These are phyloP conservation scores for Prunella himalayana DNA, from an alignment of 2,113 vertebrate species.

Conservation along the genomic window DNA sequence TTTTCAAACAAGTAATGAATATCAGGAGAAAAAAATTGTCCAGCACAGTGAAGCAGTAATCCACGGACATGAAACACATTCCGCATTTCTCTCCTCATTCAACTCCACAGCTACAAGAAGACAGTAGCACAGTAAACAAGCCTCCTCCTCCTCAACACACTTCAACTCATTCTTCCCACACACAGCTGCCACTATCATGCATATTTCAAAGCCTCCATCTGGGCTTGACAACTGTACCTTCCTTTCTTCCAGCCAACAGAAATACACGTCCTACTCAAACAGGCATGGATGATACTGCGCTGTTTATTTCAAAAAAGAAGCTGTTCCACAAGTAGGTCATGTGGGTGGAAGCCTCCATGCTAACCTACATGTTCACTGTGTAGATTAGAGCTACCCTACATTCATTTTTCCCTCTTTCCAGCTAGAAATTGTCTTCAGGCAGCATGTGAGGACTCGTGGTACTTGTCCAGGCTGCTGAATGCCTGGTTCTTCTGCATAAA, in stretches of 20 bases:
- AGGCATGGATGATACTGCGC: conserved; percentile 26
- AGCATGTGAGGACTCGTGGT: not conserved
- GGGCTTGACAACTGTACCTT: conserved; percentile 75
- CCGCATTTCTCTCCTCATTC: conserved; percentile 57
- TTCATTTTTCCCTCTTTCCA: not conserved
- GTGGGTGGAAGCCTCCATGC: conserved; percentile 15
- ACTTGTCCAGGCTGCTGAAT: conserved; percentile 8
- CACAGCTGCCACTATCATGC: conserved; percentile 77
- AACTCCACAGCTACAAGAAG: conserved; percentile 55
- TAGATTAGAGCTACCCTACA: not conserved
- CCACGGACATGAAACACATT: not conserved
- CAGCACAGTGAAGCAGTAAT: conserved; percentile 14
- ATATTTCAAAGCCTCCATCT: conserved; percentile 79
- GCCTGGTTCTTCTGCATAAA: conserved; percentile 31
- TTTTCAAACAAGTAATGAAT: conserved; percentile 1
- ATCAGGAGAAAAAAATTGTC: not conserved
- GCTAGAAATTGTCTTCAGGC: not conserved
- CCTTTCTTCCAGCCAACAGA: conserved; percentile 72
- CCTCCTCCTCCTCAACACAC: conserved; percentile 68
- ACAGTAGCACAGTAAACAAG: conserved; percentile 62
- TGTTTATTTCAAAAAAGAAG: conserved; percentile 63
- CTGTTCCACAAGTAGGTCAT: conserved; percentile 44
- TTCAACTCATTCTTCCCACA: conserved; percentile 76
- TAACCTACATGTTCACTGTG: not conserved
- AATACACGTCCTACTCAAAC: conserved; percentile 72